phyloP scores from a whole-genome alignment of 2,113 vertebrate genomes.

The Pteruthius melanotis region DNA sequence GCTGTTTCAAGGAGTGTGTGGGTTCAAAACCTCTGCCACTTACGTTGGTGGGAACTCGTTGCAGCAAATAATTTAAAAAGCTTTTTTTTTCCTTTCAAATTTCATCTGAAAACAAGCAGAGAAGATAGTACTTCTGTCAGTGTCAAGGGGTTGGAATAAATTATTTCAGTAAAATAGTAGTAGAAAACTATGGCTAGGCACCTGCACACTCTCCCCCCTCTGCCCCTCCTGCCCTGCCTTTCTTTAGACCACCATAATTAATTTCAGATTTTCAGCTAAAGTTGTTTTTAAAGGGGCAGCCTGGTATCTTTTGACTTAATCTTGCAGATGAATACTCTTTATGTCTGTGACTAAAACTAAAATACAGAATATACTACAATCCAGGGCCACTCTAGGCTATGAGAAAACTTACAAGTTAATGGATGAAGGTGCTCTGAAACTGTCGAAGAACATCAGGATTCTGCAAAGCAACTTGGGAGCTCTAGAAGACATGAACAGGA shows the following conservation, averaged over 20 bases:
- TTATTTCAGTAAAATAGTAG: background rate
- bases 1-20: background rate
- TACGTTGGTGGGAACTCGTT: background rate
- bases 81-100: background rate
- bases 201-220: background rate
- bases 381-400: background rate
- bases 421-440: background rate
- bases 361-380: background rate
- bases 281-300: background rate
- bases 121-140: background rate
- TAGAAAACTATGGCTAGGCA: background rate
- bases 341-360: background rate
- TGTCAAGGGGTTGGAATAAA: background rate
- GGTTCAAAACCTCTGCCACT: background rate
- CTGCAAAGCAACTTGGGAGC: background rate
- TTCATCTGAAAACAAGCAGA: background rate
- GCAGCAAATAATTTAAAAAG: background rate
- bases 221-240: rapidly evolving
- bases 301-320: background rate
- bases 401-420: background rate
- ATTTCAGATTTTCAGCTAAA: background rate
- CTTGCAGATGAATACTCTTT: background rate
- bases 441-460: background rate
- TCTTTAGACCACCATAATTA: background rate
- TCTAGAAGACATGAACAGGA: background rate